Evolutionary conservation across 2,113 vertebrate species (phyloP).

Genomic region (Ceratotherium simum): DNA sequence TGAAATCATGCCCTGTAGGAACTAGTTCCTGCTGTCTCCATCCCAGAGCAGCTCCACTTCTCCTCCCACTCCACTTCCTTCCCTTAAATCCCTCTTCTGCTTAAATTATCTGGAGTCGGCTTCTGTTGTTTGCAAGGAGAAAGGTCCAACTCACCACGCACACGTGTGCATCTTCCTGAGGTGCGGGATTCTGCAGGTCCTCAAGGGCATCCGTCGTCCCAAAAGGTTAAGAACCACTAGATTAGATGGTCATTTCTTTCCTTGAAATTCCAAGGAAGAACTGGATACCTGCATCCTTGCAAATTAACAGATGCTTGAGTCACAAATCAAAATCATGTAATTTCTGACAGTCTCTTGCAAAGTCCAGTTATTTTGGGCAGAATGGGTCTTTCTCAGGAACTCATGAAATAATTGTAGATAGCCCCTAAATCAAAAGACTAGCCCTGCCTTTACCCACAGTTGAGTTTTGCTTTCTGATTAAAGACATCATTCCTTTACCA

Average conservation of each 20-base stretch:
- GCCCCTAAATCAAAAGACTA: background rate
- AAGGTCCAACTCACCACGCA: background rate
- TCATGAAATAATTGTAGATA: constrained; percentile 17
- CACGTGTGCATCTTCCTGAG: background rate
- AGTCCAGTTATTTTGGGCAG: background rate
- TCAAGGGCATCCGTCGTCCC: background rate
- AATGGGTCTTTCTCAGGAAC: background rate
- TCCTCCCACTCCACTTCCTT: constrained; percentile 7
- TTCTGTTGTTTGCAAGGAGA: constrained; percentile 1
- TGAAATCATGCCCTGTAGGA: background rate
- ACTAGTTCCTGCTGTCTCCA: background rate
- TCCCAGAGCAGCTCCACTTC: background rate
- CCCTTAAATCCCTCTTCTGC: constrained; percentile 23
- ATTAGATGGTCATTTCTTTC: background rate
- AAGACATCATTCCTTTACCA: background rate
- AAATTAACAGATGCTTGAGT: constrained; percentile 29
- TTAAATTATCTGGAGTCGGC: constrained; percentile 44
- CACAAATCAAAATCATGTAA: background rate
- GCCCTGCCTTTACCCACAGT: background rate
- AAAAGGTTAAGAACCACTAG: background rate
- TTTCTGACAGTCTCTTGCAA: constrained; percentile 37
- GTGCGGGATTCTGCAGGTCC: background rate
- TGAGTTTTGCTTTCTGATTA: background rate
- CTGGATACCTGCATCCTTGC: background rate
- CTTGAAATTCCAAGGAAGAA: background rate